A percentile compares a stretch with the other conserved stretches of the same genome.
phyloP scores from a whole-genome alignment of 2,888 invertebrate species.

The Chesias legatella region DNA sequence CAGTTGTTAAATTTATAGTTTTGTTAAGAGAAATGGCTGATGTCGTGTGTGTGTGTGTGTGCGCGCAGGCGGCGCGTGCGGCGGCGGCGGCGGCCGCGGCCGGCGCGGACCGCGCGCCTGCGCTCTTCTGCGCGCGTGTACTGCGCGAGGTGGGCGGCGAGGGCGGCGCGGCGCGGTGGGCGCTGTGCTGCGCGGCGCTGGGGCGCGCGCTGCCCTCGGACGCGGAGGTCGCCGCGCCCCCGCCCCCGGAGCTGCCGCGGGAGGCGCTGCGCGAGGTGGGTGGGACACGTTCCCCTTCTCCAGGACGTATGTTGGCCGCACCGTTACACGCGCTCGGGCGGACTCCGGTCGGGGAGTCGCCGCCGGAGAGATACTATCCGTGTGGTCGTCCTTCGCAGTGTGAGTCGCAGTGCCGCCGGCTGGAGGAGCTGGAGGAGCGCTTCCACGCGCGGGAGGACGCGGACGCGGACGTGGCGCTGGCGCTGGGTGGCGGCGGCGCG shows the following conservation, averaged over 20 bases:
- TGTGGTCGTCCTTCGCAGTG: slow-evolving; percentile 31
- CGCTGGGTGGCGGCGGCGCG: slow-evolving; percentile 40
- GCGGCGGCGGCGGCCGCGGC: slow-evolving; percentile 27
- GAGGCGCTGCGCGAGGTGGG: slow-evolving; percentile 19
- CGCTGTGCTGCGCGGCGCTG: slow-evolving; percentile 22
- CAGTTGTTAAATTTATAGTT: no score
- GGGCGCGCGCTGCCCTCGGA: slow-evolving; percentile 30
- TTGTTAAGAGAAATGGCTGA: no score
- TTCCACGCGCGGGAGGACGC: slow-evolving; percentile 8
- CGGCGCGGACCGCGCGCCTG: slow-evolving; percentile 23
- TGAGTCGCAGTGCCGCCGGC: slow-evolving; percentile 36
- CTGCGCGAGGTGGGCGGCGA: slow-evolving; percentile 27
- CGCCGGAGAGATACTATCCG: no score
- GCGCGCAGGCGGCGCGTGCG: slow-evolving; percentile 30
- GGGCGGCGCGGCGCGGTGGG: slow-evolving; percentile 22
- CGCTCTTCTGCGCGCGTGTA: slow-evolving; percentile 43
- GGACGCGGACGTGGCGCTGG: slow-evolving; percentile 17
- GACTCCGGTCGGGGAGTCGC: no score
- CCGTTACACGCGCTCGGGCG: no score
- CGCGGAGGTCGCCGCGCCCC: slow-evolving; percentile 30
- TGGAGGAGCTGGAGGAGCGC: slow-evolving; percentile 33
- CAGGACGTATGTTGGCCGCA: no score
- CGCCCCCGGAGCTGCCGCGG: slow-evolving; percentile 14
- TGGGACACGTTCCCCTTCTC: background rate
- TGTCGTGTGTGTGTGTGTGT: no score